Conservation (phyloP, 1,140 invertebrate species). For the Megathymus violae region DNA sequence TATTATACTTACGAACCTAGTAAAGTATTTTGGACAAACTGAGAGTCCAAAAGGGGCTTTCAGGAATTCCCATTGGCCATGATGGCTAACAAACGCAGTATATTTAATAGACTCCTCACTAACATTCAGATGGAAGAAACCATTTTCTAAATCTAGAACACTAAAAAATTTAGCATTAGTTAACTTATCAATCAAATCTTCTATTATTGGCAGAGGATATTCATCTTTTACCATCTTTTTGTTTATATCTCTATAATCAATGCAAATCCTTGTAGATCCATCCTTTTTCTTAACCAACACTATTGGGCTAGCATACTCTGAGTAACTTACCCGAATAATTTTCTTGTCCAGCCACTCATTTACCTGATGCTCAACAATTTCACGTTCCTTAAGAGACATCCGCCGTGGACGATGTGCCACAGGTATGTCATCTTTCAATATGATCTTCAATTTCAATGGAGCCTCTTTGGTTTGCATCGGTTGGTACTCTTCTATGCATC, state of each 20-base stretch:
- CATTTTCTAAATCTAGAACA: conserved; percentile 41
- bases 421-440: conserved; percentile 44
- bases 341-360: conserved; percentile 45
- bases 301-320: conserved; percentile 12
- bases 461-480: conserved; percentile 33
- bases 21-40: conserved; percentile 39
- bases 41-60: conserved; percentile 41
- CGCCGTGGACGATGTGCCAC: conserved; percentile 40
- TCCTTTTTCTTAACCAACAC: conserved; percentile 41
- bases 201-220: conserved; percentile 39
- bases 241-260: conserved; percentile 35
- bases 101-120: conserved; percentile 37
- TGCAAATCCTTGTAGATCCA: conserved; percentile 5
- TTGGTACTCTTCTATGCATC: conserved; percentile 21
- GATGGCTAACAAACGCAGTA: conserved; percentile 43
- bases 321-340: conserved; percentile 43
- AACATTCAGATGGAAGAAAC: conserved; percentile 39
- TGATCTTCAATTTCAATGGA: conserved; percentile 41
- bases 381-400: conserved; percentile 35
- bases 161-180: conserved; percentile 24
- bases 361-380: conserved; percentile 41
- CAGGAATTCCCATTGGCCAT: conserved; percentile 43
- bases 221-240: conserved; percentile 40
- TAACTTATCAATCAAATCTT: conserved; percentile 40
- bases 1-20: conserved; percentile 35